These are phyloP conservation scores for Cheumatopsyche charites DNA, from an alignment of 1,140 invertebrate genomes.

Conservation along the genomic window DNA sequence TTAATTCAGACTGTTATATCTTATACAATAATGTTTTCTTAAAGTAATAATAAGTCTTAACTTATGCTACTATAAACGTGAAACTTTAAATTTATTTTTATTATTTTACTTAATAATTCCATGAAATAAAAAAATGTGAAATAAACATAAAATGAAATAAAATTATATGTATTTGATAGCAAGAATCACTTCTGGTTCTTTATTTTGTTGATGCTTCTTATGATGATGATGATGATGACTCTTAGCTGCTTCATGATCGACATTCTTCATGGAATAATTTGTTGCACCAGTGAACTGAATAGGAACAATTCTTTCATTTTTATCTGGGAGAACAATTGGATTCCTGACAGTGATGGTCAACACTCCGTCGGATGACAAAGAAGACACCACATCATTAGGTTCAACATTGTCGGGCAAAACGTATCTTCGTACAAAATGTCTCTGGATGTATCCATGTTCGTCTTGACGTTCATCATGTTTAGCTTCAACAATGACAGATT, in stretches of 20 bases:
- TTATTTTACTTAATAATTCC: too few species aligned
- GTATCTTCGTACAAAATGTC: slow-evolving; percentile 74
- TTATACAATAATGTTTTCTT: too few species aligned
- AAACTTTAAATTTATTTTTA: too few species aligned
- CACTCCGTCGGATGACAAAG: slow-evolving; percentile 73
- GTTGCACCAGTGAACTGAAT: slow-evolving; percentile 54
- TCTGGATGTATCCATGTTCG: slow-evolving; percentile 65
- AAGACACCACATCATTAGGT: slow-evolving; percentile 69
- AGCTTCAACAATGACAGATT: slow-evolving; percentile 69
- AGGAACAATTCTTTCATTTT: slow-evolving; percentile 55
- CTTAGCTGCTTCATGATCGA: slow-evolving; percentile 13
- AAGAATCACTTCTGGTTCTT: neutral
- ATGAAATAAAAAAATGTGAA: too few species aligned
- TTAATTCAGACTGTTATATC: too few species aligned
- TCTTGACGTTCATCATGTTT: slow-evolving; percentile 73
- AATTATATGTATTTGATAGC: slow-evolving; percentile 6
- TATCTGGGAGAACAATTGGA: slow-evolving; percentile 55
- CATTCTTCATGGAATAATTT: slow-evolving; percentile 2
- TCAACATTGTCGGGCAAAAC: slow-evolving; percentile 68
- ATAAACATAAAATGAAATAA: too few species aligned
- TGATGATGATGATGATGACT: neutral
- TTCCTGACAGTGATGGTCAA: slow-evolving; percentile 69
- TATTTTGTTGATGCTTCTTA: neutral
- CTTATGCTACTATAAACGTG: too few species aligned
- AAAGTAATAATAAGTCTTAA: too few species aligned